Evolutionary conservation across 2,797 vertebrate genomes (phyloP).

Genomic region (Apogon talboti): DNA sequence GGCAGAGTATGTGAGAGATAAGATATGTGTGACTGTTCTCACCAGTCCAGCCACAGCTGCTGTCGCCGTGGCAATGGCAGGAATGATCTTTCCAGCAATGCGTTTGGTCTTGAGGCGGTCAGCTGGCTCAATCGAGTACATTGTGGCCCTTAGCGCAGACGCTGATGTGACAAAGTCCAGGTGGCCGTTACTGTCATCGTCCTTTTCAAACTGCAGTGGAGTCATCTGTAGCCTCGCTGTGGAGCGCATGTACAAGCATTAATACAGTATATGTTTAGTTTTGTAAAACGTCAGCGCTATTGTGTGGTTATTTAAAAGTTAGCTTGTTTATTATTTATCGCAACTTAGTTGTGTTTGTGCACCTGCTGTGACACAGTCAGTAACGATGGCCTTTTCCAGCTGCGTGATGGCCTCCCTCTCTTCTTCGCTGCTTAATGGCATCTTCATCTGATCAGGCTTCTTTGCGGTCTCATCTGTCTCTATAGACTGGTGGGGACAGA

Average conservation of each 20-base stretch:
- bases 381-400: constrained; percentile 87
- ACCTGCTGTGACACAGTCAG: constrained; percentile 87
- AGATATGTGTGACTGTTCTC: constrained; percentile 58
- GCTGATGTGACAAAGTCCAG: constrained; percentile 94
- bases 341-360: constrained; percentile 4
- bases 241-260: background rate
- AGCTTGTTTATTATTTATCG: background rate
- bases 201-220: constrained; percentile 93
- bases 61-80: constrained; percentile 97
- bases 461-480: constrained; percentile 94
- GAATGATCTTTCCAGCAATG: constrained; percentile 98
- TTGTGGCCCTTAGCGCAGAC: constrained; percentile 91
- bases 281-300: background rate
- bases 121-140: constrained; percentile 95
- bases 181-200: constrained; percentile 93
- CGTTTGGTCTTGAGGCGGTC: constrained; percentile 97
- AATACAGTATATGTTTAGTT: background rate
- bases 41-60: constrained; percentile 97
- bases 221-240: constrained; percentile 89
- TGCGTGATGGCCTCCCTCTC: constrained; percentile 92
- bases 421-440: constrained; percentile 92
- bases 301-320: background rate
- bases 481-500: constrained; percentile 84
- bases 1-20: too few species aligned
- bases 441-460: constrained; percentile 90